phyloP scores from a whole-genome alignment of 92 coral and sea anemone species.

The Zoanthus sociatus region DNA sequence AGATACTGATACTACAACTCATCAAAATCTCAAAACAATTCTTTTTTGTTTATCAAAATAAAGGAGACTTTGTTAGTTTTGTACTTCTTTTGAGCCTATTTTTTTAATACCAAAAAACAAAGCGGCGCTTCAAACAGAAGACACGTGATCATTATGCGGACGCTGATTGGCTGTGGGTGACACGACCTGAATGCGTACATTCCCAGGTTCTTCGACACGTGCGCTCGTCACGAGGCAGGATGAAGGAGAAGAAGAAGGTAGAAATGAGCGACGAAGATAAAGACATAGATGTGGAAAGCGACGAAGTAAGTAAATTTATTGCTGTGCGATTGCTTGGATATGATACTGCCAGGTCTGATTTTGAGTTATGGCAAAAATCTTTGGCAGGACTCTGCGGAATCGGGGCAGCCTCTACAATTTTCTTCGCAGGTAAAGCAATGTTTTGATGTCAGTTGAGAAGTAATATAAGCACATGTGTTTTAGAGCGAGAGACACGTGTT shows the following conservation, averaged over 20 bases:
- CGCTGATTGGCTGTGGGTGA: slow-evolving; percentile 36
- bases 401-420: slow-evolving; percentile 76
- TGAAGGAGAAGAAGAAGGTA: slow-evolving; percentile 67
- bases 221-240: slow-evolving; percentile 91
- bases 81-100: not conserved
- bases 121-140: not conserved
- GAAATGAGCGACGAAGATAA: slow-evolving; percentile 98
- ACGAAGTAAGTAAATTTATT: slow-evolving; percentile 80
- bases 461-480: slow-evolving; percentile 94
- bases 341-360: slow-evolving; percentile 47
- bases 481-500: slow-evolving; percentile 94
- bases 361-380: slow-evolving; percentile 58
- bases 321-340: slow-evolving; percentile 37
- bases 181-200: slow-evolving; percentile 43
- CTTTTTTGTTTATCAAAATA: not conserved
- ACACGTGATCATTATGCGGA: slow-evolving; percentile 16
- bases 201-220: slow-evolving; percentile 78
- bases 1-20: not conserved
- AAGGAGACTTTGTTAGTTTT: not conserved
- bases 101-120: not conserved
- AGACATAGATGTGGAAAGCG: slow-evolving; percentile 97
- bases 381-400: slow-evolving; percentile 71
- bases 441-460: slow-evolving; percentile 94
- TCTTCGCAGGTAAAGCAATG: slow-evolving; percentile 83
- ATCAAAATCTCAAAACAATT: not conserved